phyloP scores from a whole-genome alignment of 2,888 invertebrate species.

The Elysia crispata region DNA sequence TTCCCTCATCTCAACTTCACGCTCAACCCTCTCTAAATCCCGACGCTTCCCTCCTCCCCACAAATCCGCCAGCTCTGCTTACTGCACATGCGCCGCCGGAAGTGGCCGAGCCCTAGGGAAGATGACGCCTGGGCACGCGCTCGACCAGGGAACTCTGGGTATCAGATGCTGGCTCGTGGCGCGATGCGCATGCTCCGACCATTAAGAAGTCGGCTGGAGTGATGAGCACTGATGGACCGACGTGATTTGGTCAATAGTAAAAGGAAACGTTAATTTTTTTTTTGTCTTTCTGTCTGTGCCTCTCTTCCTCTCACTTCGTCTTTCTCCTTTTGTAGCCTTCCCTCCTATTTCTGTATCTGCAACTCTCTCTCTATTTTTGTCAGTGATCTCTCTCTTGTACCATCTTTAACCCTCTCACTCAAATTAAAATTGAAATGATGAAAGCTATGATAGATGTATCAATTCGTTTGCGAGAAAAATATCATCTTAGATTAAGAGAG shows the following conservation, averaged over 20 bases:
- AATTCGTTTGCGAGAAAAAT: too few relatives aligned
- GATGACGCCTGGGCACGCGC: slow-evolving; percentile 41
- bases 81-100: slow-evolving; percentile 46
- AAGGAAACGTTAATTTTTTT: not conserved
- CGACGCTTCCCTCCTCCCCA: too few relatives aligned
- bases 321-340: not conserved
- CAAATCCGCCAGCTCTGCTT: slow-evolving; percentile 42
- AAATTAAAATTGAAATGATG: too few relatives aligned
- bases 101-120: slow-evolving; percentile 41
- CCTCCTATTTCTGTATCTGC: not conserved
- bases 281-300: not conserved
- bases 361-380: not conserved
- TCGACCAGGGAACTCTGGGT: slow-evolving; percentile 41
- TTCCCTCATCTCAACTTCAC: too few relatives aligned
- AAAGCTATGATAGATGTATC: too few relatives aligned
- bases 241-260: too few relatives aligned
- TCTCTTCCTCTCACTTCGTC: not conserved
- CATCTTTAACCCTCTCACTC: too few relatives aligned
- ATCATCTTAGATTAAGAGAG: too few relatives aligned
- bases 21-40: too few relatives aligned
- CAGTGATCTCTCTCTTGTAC: not conserved
- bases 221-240: too few relatives aligned
- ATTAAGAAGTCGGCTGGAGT: slow-evolving; percentile 26
- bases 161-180: slow-evolving; percentile 45
- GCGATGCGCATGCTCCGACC: slow-evolving; percentile 43